Percentiles rank a stretch among this genome's conserved stretches.
Evolutionary conservation across 1,140 invertebrate species (phyloP).

Genomic region (Macrocentrus cingulum): DNA sequence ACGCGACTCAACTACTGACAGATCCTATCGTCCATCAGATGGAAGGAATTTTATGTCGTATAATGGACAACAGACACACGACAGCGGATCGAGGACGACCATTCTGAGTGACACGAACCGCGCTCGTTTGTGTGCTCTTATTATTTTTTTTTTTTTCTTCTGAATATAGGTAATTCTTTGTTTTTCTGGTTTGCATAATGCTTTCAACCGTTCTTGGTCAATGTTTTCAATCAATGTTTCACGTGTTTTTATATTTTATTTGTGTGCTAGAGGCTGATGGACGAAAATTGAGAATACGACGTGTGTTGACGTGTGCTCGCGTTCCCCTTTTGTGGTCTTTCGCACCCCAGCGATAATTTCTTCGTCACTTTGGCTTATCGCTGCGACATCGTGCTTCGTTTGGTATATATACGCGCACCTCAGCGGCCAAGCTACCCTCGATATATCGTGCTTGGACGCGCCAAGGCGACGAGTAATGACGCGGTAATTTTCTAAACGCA

Average conservation of each 20-base stretch:
- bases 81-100: constrained; percentile 26
- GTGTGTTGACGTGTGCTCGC: too few relatives aligned
- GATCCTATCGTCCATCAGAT: constrained; percentile 53
- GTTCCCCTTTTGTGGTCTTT: too few relatives aligned
- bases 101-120: constrained; percentile 23
- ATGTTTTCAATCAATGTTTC: too few relatives aligned
- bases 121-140: constrained; percentile 5
- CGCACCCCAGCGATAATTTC: constrained; percentile 32
- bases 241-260: too few relatives aligned
- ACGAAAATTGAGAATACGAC: too few relatives aligned
- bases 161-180: not conserved
- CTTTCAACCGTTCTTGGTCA: too few relatives aligned
- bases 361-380: constrained; percentile 41
- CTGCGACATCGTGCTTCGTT: constrained; percentile 31
- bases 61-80: constrained; percentile 44
- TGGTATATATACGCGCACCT: constrained; percentile 4
- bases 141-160: constrained; percentile 13
- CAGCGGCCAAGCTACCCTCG: constrained; percentile 1
- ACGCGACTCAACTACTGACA: constrained; percentile 48
- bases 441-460: not conserved
- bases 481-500: constrained; percentile 53
- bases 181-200: not conserved
- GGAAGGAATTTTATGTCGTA: constrained; percentile 57
- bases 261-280: too few relatives aligned
- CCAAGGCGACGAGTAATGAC: constrained; percentile 26